A percentile compares a stretch with the other conserved stretches of the same genome.
These are phyloP conservation scores for Hirtodrosophila confusa DNA, from an alignment of 2,888 invertebrate species.

Conservation along the genomic window DNA sequence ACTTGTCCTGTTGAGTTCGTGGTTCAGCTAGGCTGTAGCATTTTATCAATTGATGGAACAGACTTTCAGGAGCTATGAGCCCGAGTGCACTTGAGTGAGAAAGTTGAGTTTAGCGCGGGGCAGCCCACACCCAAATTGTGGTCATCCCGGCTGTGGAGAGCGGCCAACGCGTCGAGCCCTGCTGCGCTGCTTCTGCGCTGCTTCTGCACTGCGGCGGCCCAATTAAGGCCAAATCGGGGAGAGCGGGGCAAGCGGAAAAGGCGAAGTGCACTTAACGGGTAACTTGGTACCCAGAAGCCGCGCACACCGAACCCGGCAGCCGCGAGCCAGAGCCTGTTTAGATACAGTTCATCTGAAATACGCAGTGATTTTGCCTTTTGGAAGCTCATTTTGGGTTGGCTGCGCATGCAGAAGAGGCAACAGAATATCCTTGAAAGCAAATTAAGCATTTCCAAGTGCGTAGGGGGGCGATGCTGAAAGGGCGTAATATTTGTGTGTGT, in stretches of 20 bases:
- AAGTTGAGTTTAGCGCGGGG: constrained; percentile 6
- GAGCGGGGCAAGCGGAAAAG: not conserved
- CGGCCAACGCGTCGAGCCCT: not conserved
- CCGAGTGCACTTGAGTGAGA: not conserved
- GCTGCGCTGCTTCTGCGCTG: constrained; percentile 1
- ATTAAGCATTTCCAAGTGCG: constrained; percentile 32
- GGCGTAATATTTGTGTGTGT: not conserved
- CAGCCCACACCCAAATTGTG: not conserved
- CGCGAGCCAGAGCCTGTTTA: constrained; percentile 11
- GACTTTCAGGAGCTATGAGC: not conserved
- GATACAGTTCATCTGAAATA: constrained; percentile 32
- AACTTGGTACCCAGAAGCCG: constrained; percentile 15
- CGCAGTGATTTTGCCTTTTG: constrained; percentile 49
- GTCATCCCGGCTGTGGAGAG: not conserved
- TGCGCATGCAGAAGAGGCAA: not conserved
- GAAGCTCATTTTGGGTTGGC: constrained; percentile 39
- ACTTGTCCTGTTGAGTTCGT: too few relatives aligned
- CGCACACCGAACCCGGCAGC: constrained; percentile 12
- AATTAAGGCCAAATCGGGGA: constrained; percentile 1
- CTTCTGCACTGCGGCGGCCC: not conserved
- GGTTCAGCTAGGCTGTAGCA: too few relatives aligned
- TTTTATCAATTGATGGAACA: too few relatives aligned
- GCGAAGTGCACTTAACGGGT: constrained; percentile 27
- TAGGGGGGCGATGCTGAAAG: not conserved
- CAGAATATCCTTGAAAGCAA: constrained; percentile 32